Conservation (phyloP, 2,113 vertebrate species). For the Callospermophilus lateralis region DNA sequence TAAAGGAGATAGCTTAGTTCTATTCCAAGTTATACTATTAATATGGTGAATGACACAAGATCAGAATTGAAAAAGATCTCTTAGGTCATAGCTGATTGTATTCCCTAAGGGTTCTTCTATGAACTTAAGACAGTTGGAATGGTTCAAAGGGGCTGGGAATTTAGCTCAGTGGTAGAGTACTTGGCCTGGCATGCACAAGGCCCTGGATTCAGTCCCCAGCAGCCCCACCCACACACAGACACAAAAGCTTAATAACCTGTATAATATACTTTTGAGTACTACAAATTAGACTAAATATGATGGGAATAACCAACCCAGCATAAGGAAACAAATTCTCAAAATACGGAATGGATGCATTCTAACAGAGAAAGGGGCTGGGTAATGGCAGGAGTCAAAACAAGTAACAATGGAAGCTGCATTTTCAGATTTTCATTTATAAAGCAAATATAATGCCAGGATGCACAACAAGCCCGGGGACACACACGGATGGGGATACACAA, state of each 20-base stretch:
- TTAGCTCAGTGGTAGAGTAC: too few species aligned
- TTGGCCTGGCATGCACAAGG: too few species aligned
- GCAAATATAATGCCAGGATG: background rate
- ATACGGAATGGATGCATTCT: background rate
- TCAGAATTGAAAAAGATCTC: background rate
- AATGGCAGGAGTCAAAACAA: background rate
- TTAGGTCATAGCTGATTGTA: background rate
- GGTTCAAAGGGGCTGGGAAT: too few species aligned
- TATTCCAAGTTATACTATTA: slow-evolving; percentile 1
- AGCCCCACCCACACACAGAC: too few species aligned
- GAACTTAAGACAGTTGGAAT: background rate
- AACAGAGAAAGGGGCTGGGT: background rate
- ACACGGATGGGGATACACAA: background rate
- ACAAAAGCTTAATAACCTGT: background rate
- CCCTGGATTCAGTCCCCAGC: too few species aligned
- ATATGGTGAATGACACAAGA: background rate
- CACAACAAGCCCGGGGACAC: background rate
- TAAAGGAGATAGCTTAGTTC: background rate
- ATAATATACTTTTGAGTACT: background rate
- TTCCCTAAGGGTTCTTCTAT: background rate
- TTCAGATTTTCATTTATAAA: slow-evolving; percentile 19
- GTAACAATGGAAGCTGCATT: background rate
- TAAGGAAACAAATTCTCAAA: background rate
- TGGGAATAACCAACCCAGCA: background rate
- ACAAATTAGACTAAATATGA: background rate